Evolutionary conservation across 2,888 invertebrate genomes (phyloP), one percentile per base, ranked within the genome.

Genomic region (Deilephila porcellus): DNA sequence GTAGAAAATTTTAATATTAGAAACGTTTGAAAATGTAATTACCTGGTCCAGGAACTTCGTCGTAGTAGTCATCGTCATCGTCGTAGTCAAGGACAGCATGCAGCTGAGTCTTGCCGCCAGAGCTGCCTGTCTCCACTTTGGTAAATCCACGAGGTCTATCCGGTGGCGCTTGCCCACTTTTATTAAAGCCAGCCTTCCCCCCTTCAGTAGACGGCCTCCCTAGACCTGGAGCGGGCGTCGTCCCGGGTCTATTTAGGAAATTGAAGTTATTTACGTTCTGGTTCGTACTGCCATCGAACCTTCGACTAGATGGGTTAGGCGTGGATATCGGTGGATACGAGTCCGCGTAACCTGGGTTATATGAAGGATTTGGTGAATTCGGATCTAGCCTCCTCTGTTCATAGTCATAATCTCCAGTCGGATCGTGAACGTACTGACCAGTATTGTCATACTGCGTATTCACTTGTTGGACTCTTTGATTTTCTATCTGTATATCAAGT

Each of bases 41-140:
- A 94, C 94, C 92, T 82, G 93, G 90, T 64, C 94, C 95, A 77
- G 96, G 95, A 78, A 95, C 95, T 76, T 96, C 96, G 80, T 97
- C 96, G 74, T 96, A 96, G 82, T 96, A 96, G 63, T 91, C 88
- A 63, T 90, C 91, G 75, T 95, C 95, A 80, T 97, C 86, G 19
- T 87, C 97, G 82, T 97, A 97, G 86, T 97, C 97, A 71, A 97
- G 93, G 32, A 97, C 96, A 4, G 97, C 97, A 87, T 97, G 97
- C 75, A 97, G 90, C 80, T 96, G 96, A 1, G 96, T 96, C 85
- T 96, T 96, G 20, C 93, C 92, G 82, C 92, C 96, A 75, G 91
- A 93, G 1, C 95, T 93, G 76, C 96, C 95, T 5, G 90, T 86
- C 82, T 94, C 94, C 63, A 97, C 97, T 82, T 96, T 95, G 19